Conservation (phyloP, 2,113 vertebrate species). For the Columba livia region DNA sequence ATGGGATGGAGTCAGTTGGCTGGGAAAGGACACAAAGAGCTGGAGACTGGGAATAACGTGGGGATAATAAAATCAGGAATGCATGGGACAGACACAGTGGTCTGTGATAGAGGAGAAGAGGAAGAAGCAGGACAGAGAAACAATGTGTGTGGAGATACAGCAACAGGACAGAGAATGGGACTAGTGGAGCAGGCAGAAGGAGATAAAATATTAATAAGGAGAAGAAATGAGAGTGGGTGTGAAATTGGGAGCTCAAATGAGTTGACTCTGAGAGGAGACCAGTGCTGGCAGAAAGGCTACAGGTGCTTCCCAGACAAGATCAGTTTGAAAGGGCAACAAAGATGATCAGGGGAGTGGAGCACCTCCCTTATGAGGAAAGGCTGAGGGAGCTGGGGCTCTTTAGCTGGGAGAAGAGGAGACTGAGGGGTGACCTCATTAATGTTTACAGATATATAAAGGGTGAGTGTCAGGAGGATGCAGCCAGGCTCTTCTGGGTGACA, state of each 20-base stretch:
- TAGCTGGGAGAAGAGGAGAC: too few relatives aligned
- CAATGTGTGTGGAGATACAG: neutral
- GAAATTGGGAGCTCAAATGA: neutral
- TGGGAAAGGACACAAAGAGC: neutral
- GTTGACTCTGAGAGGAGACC: neutral
- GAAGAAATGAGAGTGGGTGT: neutral
- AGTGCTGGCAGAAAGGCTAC: neutral
- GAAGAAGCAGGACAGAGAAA: neutral
- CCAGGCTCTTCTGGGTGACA: too few relatives aligned
- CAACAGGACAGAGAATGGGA: neutral
- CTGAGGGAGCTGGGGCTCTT: too few relatives aligned
- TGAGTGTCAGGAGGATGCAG: too few relatives aligned
- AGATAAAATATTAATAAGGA: neutral
- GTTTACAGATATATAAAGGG: too few relatives aligned
- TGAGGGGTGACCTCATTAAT: too few relatives aligned
- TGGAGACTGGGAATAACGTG: neutral
- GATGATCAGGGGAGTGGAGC: too few relatives aligned
- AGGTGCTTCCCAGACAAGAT: neutral
- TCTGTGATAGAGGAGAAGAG: neutral
- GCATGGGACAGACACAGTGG: neutral
- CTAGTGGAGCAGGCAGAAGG: neutral
- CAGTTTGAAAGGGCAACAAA: neutral
- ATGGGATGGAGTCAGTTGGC: neutral
- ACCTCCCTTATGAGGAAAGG: too few relatives aligned
- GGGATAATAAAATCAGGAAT: neutral